These are phyloP conservation scores for Baryphthengus martii DNA, from an alignment of 2,113 vertebrate species.

Conservation along the genomic window DNA sequence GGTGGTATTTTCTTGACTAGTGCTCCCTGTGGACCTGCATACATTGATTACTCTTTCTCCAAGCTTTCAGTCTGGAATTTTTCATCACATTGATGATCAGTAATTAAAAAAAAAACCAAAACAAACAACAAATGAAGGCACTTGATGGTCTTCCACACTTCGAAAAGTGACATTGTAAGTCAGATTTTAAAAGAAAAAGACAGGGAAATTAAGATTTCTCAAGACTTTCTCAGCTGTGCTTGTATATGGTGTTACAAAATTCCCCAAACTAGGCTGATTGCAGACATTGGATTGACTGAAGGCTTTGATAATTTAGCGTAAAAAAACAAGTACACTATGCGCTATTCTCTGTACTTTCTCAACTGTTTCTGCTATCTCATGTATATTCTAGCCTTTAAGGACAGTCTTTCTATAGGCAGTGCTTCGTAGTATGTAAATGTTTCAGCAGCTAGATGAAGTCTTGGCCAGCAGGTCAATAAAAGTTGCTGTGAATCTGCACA, in stretches of 20 bases:
- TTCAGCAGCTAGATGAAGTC: constrained; percentile 47
- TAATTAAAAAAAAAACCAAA: neutral
- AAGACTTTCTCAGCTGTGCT: neutral
- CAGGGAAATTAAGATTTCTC: neutral
- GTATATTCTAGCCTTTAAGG: constrained; percentile 31
- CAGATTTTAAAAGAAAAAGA: neutral
- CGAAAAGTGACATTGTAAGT: neutral
- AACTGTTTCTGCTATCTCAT: neutral
- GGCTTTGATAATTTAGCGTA: neutral
- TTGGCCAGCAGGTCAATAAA: constrained; percentile 51
- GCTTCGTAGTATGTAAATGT: constrained; percentile 50
- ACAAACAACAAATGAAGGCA: neutral
- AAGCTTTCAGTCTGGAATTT: neutral
- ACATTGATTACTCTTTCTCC: neutral
- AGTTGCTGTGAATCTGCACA: constrained; percentile 38
- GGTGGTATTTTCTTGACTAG: neutral
- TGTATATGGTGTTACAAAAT: neutral
- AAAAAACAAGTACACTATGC: neutral
- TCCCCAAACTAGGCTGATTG: neutral
- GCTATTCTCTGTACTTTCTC: neutral
- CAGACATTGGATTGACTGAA: neutral
- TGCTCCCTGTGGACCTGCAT: neutral
- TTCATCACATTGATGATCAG: neutral
- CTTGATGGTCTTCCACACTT: neutral
- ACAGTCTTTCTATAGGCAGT: constrained; percentile 1